Evolutionary conservation across 2,888 invertebrate species (phyloP), one percentile per base, ranked within the genome.

Genomic region (Temnothorax rugatulus): DNA sequence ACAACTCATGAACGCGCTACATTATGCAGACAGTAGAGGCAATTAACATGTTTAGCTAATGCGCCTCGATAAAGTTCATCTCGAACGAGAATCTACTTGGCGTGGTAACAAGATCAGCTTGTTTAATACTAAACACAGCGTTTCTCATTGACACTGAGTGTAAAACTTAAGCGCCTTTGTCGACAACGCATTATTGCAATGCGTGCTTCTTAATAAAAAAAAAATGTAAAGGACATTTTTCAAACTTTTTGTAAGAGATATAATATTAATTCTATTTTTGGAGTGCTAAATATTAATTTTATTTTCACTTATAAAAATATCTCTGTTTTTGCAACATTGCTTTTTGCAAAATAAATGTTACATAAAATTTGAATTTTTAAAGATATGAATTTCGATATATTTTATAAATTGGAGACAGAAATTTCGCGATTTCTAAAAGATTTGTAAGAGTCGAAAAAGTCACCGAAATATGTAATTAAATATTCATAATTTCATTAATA

Each of bases 81-180:
- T 77, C 29, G 29, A 71, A 71, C 34, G 29, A 44, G 34, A 79
- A 34, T 77, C 54, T 68, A 77, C 9, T 77, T 69, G 69, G 44
- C 29, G 15, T 63, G 61, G n/a, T 59, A 57, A 82, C 34, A 25
- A 79, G 66, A 89, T 88, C 85, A 88, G 82, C 71, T 54, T 54
- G 75, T 79, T 52, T 54, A 38, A 82, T 59, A 84, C 69, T 76
- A 47, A 63, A 59, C 44, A 79, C 47, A 75, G 73, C 57, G 41
- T 63, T 79, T 71, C 57, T 41, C n/a, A 54, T 18, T 41, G 73
- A 81, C 74, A 88, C 88, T 86, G 90, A 90, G 89, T 84, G 89
- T 90, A 88, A 91, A 90, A 85, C 87, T 87, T 88, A 71, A 54
- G 57, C 18, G 34, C 64, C 18, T 66, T 73, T 11, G 11, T 71